Percentiles rank a stretch among this genome's conserved stretches.
Conservation (phyloP, 2,888 invertebrate species). For the Crematogaster levior region DNA sequence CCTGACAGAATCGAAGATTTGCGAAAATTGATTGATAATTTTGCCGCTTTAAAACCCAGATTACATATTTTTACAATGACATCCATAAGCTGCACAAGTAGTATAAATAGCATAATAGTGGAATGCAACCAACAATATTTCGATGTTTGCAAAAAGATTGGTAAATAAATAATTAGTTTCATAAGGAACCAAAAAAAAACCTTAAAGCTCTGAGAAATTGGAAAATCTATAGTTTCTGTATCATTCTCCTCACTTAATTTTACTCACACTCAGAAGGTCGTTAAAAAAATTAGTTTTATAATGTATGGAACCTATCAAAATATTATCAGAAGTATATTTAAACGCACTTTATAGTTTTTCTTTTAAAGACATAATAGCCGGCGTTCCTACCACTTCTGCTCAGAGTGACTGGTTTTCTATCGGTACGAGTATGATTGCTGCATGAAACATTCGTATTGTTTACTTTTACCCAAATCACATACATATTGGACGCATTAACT, state of each 20-base stretch:
- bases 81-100: not conserved
- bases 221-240: slow-evolving; percentile 9
- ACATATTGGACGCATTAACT: slow-evolving; percentile 86
- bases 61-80: not conserved
- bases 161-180: slow-evolving; percentile 6
- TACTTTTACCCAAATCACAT: slow-evolving; percentile 82
- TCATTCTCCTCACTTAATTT: not conserved
- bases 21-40: slow-evolving; percentile 28
- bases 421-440: slow-evolving; percentile 60
- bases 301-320: not conserved
- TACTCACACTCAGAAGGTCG: not conserved
- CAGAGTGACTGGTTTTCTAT: slow-evolving; percentile 68
- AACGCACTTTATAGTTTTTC: slow-evolving; percentile 69
- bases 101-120: not conserved
- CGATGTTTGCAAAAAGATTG: not conserved
- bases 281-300: slow-evolving; percentile 18
- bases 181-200: not conserved
- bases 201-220: not conserved
- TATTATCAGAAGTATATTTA: slow-evolving; percentile 30
- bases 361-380: slow-evolving; percentile 79
- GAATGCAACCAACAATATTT: not conserved
- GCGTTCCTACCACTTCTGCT: slow-evolving; percentile 76
- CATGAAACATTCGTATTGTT: slow-evolving; percentile 76
- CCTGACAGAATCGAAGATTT: slow-evolving; percentile 14
- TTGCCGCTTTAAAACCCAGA: slow-evolving; percentile 13